Conservation (phyloP, 2,797 vertebrate genomes). For the Scolopax bukidnonensis region DNA sequence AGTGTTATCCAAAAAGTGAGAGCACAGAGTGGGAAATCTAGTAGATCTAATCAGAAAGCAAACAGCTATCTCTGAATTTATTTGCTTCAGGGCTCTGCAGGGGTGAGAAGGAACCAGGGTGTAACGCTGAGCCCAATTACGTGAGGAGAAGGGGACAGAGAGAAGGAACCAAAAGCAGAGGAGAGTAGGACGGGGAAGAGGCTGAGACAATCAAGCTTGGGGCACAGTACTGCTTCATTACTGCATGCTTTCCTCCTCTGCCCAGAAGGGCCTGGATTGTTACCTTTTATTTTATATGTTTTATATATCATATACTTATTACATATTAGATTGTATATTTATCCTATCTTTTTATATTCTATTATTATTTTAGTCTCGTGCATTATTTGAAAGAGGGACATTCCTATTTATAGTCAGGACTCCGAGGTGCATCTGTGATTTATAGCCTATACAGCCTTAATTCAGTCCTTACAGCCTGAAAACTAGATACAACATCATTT, state of each 20-base stretch:
- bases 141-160: neutral
- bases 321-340: neutral
- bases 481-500: neutral
- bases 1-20: neutral
- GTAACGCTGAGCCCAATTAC: neutral
- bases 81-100: neutral
- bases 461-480: constrained; percentile 5
- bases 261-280: neutral
- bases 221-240: neutral
- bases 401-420: neutral
- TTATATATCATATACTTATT: neutral
- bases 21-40: neutral
- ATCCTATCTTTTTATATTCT: neutral
- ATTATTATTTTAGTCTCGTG: neutral
- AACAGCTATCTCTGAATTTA: neutral
- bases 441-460: neutral
- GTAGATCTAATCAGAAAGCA: neutral
- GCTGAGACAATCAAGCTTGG: neutral
- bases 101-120: neutral
- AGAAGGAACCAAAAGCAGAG: neutral
- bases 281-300: neutral
- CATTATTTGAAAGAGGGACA: constrained; percentile 2
- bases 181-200: neutral
- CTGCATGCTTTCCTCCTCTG: neutral
- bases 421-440: neutral